Percentiles rank a stretch among this genome's conserved stretches.
Conservation (phyloP, 2,797 vertebrate species). For the Eleutherodactylus coqui region DNA sequence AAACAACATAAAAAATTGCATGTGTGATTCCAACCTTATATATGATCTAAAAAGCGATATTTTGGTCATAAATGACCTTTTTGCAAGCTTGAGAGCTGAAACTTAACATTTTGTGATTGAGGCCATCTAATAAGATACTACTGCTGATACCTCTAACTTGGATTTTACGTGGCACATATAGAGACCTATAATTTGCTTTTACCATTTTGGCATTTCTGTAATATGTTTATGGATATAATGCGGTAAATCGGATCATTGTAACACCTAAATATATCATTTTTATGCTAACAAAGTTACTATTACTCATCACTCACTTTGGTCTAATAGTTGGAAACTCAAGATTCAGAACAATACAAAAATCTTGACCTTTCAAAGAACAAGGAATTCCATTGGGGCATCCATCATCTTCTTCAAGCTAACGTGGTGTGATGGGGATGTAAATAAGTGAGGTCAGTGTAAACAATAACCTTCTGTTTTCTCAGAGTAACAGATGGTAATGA, state of each 20-base stretch:
- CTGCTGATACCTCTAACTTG: neutral
- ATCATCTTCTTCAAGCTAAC: constrained; percentile 18
- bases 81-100: no score
- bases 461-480: constrained; percentile 41
- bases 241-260: neutral
- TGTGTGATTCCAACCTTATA: no score
- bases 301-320: neutral
- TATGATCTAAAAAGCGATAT: no score
- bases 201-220: neutral
- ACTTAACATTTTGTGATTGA: no score
- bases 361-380: constrained; percentile 5
- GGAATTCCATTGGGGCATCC: constrained; percentile 20
- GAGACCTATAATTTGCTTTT: no score
- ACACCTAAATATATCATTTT: neutral
- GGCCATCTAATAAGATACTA: no score
- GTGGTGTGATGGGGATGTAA: constrained; percentile 26
- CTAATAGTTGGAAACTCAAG: neutral
- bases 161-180: neutral
- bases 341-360: neutral
- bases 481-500: constrained; percentile 39
- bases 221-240: neutral
- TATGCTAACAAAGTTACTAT: neutral
- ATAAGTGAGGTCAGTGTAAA: constrained; percentile 34
- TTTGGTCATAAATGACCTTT: no score
- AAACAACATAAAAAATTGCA: no score